Percentiles rank a stretch among this genome's conserved stretches.
These are phyloP conservation scores for Lophotis ruficrista DNA, from an alignment of 2,113 vertebrate genomes.

Conservation along the genomic window DNA sequence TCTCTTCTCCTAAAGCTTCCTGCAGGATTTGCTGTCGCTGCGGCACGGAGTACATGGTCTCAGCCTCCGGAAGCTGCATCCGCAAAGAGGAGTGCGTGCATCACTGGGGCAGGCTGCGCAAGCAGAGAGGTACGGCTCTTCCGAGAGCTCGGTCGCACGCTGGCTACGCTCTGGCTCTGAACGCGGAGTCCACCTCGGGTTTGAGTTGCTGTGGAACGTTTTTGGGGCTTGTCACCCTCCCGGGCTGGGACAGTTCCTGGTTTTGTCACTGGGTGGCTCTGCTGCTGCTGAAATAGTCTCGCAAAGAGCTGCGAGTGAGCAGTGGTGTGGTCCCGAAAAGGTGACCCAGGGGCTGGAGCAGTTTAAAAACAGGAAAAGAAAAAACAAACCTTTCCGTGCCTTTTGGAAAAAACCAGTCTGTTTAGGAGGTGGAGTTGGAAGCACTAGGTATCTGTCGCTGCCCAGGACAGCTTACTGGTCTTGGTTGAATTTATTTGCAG, in stretches of 20 bases:
- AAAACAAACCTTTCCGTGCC: not conserved
- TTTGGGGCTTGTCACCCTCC: rapidly evolving
- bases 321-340: rapidly evolving
- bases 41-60: slow-evolving; percentile 89
- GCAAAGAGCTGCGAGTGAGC: not conserved
- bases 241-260: not conserved
- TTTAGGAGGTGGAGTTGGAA: not conserved
- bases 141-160: not conserved
- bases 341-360: not conserved
- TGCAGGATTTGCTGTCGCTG: slow-evolving; percentile 91
- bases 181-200: rapidly evolving
- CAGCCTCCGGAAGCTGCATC: slow-evolving; percentile 84
- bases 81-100: slow-evolving; percentile 90
- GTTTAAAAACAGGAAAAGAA: not conserved
- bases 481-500: not conserved
- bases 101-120: slow-evolving; percentile 92
- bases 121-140: slow-evolving; percentile 82
- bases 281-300: not conserved
- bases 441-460: not conserved
- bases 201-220: not conserved
- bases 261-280: not conserved
- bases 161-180: not conserved
- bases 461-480: not conserved
- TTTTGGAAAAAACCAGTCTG: not conserved
- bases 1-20: slow-evolving; percentile 74